Percentiles rank a stretch among this genome's conserved stretches.
phyloP scores from a whole-genome alignment of 2,113 vertebrate species.

The Alexandromys fortis region DNA sequence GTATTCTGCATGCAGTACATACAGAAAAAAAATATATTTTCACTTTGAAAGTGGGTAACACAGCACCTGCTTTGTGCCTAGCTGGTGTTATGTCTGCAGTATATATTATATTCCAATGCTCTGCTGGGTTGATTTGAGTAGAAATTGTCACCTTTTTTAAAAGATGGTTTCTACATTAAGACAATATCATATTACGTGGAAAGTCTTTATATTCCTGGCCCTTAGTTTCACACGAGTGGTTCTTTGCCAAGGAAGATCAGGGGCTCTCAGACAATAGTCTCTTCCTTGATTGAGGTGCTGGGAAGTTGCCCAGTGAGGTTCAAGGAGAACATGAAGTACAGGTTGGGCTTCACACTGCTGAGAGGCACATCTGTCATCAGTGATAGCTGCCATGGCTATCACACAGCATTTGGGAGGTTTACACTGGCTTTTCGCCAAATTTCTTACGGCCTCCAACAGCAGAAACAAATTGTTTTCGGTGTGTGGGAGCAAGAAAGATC shows the following conservation, averaged over 20 bases:
- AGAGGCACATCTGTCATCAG: no score
- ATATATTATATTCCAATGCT: neutral
- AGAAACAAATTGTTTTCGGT: neutral
- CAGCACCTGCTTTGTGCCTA: neutral
- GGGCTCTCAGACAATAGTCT: neutral
- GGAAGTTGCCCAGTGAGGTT: neutral
- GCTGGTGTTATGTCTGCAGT: slow-evolving; percentile 35
- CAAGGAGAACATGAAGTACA: neutral
- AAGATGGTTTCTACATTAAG: slow-evolving; percentile 17
- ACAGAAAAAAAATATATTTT: neutral
- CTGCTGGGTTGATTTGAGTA: neutral
- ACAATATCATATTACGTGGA: neutral
- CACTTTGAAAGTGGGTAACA: slow-evolving; percentile 1
- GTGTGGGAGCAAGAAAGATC: neutral
- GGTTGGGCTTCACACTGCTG: neutral
- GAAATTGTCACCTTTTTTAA: slow-evolving; percentile 25
- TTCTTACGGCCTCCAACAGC: neutral
- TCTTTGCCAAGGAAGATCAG: neutral
- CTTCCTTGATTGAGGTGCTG: neutral
- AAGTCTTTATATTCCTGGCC: neutral
- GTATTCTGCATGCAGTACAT: neutral
- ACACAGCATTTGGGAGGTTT: neutral
- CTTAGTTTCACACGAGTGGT: neutral
- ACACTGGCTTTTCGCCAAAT: neutral
- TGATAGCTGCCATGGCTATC: no score